A percentile compares a stretch with the other conserved stretches of the same genome.
Conservation (phyloP, 2,797 vertebrate genomes). For the Pipistrellus pygmaeus region DNA sequence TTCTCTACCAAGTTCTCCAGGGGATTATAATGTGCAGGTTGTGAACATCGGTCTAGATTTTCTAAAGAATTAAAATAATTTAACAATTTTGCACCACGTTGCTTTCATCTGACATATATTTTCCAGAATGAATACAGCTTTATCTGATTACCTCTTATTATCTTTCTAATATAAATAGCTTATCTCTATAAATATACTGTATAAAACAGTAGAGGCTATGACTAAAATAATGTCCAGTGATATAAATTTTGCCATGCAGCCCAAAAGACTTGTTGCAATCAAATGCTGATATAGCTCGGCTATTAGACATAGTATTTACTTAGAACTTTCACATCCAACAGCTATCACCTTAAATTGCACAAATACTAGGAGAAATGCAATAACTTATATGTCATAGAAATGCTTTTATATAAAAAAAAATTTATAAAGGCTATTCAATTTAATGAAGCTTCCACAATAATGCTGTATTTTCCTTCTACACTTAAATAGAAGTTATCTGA, state of each 20-base stretch:
- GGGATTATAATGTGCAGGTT: neutral
- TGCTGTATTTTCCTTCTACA: neutral
- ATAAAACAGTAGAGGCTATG: constrained; percentile 9
- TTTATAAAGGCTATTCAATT: neutral
- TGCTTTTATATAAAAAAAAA: neutral
- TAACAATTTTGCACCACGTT: neutral
- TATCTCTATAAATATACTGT: neutral
- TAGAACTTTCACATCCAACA: constrained; percentile 21
- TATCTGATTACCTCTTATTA: neutral
- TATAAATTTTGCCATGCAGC: neutral
- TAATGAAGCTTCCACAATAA: constrained; percentile 1
- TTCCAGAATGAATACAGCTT: neutral
- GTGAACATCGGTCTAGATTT: neutral
- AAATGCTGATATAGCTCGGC: neutral
- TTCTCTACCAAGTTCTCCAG: neutral
- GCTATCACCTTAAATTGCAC: neutral
- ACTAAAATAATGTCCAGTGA: neutral
- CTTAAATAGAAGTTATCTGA: neutral
- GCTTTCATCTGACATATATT: constrained; percentile 33
- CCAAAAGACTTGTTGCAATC: neutral
- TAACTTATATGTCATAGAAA: neutral
- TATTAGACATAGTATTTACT: neutral
- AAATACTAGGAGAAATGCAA: neutral
- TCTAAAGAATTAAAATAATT: neutral
- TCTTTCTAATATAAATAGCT: constrained; percentile 6